Evolutionary conservation across 1,140 invertebrate genomes (phyloP), one percentile per base, ranked within the genome.

Genomic region (Drosophila pachea): DNA sequence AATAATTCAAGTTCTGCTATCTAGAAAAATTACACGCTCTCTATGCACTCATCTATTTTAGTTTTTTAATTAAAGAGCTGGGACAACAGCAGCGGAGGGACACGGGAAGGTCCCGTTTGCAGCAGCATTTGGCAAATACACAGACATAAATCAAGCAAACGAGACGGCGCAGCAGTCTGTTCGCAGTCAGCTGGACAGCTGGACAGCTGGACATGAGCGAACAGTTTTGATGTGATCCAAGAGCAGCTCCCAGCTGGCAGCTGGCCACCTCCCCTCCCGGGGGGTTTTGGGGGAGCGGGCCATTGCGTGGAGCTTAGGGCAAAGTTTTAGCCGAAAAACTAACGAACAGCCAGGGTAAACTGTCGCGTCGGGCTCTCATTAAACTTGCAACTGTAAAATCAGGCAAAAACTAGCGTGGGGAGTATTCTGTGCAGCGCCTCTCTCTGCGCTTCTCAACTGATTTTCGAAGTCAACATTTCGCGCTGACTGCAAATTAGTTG

Each of bases 271-370:
- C 71, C 74, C 9, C 38, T 12, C 14, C n/a, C 40, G 40, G n/a
- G n/a, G n/a, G n/a, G n/a, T n/a, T n/a, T n/a, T 42, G 14, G n/a
- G 8, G 73, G 68, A 73, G 60, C 61, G 7, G 9, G 5, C 6
- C n/a, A 31, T 12, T 32, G 42, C 38, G 38, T 36, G 29, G 36
- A 31, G 48, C 60, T 50, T 42, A 58, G 40, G 62, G 43, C 40
- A 81, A 81, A 72, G 71, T 74, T 81, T 81, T 73, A 62, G 60
- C 50, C 61, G 42, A 62, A 69, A 71, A 78, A 78, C 68, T 71
- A 84, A 83, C 81, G 73, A 84, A 66, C 81, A 68, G 74, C 22
- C 81, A 83, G 81, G 86, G 79, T 79, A 86, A 79, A 60, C 54
- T 71, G 59, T 53, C 52, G 43, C 66, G 56, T 67, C 38, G 64